These are phyloP conservation scores for Erythrolamprus reginae DNA, from an alignment of 2,113 vertebrate species.

Conservation along the genomic window DNA sequence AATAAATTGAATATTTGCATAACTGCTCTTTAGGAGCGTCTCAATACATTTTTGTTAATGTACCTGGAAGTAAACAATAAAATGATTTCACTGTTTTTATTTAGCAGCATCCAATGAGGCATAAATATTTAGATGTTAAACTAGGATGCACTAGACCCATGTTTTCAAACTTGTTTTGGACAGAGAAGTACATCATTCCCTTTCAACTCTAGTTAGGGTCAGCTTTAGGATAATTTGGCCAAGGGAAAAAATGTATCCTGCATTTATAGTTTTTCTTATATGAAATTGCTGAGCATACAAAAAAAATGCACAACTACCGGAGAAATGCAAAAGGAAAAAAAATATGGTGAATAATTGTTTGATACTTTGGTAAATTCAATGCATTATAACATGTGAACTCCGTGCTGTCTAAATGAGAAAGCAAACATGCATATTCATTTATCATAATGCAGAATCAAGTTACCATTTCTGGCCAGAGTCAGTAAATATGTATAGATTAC, in stretches of 20 bases:
- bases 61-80: not conserved
- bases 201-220: not conserved
- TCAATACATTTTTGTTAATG: not conserved
- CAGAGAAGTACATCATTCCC: not conserved
- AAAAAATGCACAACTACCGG: not conserved
- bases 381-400: not conserved
- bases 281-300: not conserved
- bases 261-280: not conserved
- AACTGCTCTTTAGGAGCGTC: not conserved
- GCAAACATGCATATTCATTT: not conserved
- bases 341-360: not conserved
- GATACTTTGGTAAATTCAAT: not conserved
- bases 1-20: not conserved
- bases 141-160: not conserved
- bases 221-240: not conserved
- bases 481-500: not conserved
- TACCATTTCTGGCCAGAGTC: not conserved
- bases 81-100: not conserved
- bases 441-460: not conserved
- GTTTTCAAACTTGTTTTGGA: not conserved
- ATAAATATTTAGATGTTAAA: not conserved
- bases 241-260: not conserved
- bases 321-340: not conserved
- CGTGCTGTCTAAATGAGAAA: not conserved
- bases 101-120: not conserved